Evolutionary conservation across 2,797 vertebrate species (phyloP).

Genomic region (Falco biarmicus): DNA sequence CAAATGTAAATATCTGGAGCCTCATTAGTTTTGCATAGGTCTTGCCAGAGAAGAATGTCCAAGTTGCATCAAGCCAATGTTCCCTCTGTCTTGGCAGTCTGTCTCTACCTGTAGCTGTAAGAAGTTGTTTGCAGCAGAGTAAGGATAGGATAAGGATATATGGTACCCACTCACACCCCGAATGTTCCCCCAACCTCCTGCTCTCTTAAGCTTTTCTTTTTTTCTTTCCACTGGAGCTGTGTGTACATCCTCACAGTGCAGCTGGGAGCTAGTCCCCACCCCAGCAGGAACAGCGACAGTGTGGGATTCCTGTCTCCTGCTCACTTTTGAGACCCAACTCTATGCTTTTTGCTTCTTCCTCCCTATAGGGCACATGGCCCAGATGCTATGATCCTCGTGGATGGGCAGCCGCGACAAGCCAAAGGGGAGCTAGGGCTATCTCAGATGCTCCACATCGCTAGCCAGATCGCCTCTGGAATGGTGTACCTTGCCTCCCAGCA

Average conservation of each 20-base stretch:
- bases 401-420: constrained; percentile 94
- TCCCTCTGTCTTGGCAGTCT: not conserved
- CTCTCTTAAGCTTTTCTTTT: not conserved
- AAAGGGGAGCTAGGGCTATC: constrained; percentile 94
- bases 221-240: not conserved
- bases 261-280: not conserved
- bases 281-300: not conserved
- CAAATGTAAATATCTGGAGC: not conserved
- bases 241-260: not conserved
- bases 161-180: not conserved
- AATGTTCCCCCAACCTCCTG: not conserved
- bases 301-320: not conserved
- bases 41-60: not conserved
- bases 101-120: not conserved
- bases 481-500: constrained; percentile 97
- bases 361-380: constrained; percentile 92
- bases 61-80: not conserved
- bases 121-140: not conserved
- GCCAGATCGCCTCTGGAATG: constrained; percentile 98
- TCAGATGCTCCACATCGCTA: constrained; percentile 96
- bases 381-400: constrained; percentile 95
- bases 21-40: not conserved
- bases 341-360: not conserved
- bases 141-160: not conserved
- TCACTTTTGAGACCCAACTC: constrained; percentile 2